Conservation (phyloP, 2,113 vertebrate species). For the Anhinga anhinga region DNA sequence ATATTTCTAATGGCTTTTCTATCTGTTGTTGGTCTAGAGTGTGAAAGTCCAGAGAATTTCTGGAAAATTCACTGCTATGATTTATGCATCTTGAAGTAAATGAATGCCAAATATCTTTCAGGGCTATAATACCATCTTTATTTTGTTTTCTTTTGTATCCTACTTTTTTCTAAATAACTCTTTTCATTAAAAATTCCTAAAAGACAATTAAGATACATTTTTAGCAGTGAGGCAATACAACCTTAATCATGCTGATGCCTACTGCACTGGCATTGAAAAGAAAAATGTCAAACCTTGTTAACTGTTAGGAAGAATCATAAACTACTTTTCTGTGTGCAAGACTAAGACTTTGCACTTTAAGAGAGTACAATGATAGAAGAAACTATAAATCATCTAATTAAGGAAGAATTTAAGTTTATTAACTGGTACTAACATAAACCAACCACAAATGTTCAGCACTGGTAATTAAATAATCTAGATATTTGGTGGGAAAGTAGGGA, state of each 20-base stretch:
- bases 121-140: background rate
- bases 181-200: background rate
- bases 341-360: background rate
- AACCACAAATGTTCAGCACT: background rate
- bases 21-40: background rate
- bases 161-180: background rate
- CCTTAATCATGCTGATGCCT: background rate
- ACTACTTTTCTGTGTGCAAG: background rate
- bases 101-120: background rate
- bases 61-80: background rate
- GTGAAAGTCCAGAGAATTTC: background rate
- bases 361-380: background rate
- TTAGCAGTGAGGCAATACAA: background rate
- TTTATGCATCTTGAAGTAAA: background rate
- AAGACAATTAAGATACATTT: background rate
- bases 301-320: background rate
- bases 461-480: background rate
- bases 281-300: background rate
- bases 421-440: background rate
- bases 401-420: background rate
- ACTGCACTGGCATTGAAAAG: background rate
- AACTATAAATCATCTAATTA: background rate
- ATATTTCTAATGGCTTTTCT: background rate
- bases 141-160: background rate
- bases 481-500: background rate